Base-by-base conservation (phyloP, 2,797 vertebrate species). In the Tarsius wallacei region DNA sequence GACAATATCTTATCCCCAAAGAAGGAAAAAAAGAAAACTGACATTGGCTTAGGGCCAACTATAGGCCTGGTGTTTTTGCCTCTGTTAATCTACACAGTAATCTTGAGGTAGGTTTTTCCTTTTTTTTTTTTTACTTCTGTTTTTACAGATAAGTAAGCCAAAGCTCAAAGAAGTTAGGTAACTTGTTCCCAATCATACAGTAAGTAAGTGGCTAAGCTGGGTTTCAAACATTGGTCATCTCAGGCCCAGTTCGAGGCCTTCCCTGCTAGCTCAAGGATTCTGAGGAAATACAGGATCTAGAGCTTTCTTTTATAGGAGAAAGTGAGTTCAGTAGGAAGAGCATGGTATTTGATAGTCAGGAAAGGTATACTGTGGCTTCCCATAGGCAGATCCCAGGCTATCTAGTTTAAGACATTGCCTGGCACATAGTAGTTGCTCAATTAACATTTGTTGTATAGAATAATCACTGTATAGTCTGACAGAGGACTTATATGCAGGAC, bases 381-480 rank as follows among this genome's bases (percentile, higher is more conserved):
- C 64, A 53, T 0, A 31, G 15, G 12, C n/a, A 36, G 61, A 42
- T 10, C 12, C 2, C 31, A 55, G 0, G 1, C 2, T 10, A 14
- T n/a, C 24, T 21, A 13, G 4, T 17, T 53, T 8, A 89, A 61
- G 19, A 55, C 28, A 4, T 19, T 76, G 53, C 15, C 57, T 7
- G 10, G 47, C 5, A 47, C 5, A 4, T 36, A 31, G 16, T 24
- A 21, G 21, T 19, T 33, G 16, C 66, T 71, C 71, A 15, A 28
- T 49, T 87, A 74, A 59, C 7, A 42, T 36, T 59, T 86, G 28
- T 14, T 73, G 17, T 17, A 57, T 71, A 83, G 82, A 81, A 63
- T 61, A 71, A 59, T 19, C 10, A 70, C 31, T 3, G 5, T 3
- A 47, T 31, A 8, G 12, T 15, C 22, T 49, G 61, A 70, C n/a